A percentile compares a stretch with the other conserved stretches of the same genome.
phyloP scores from a whole-genome alignment of 2,797 vertebrate species.

The Acrossocheilus wenchowensis region DNA sequence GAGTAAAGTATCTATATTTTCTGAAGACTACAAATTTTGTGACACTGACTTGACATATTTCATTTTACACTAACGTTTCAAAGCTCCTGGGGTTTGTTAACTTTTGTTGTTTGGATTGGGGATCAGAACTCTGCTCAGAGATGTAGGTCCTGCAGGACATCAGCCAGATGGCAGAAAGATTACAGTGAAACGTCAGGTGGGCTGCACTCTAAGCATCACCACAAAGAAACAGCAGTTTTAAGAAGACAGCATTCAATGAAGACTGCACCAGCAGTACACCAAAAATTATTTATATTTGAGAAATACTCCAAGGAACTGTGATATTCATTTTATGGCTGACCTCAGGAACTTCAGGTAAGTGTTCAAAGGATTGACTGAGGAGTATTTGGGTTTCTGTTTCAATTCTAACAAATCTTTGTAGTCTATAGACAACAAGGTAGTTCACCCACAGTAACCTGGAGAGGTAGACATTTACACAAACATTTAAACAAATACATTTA shows the following conservation, averaged over 20 bases:
- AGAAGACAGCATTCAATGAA: slow-evolving; percentile 16
- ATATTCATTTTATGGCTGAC: neutral
- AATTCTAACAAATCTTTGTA: neutral
- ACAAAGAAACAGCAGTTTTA: neutral
- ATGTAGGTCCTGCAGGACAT: slow-evolving; percentile 59
- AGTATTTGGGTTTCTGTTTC: neutral
- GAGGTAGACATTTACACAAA: neutral
- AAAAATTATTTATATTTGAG: neutral
- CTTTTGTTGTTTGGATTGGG: neutral
- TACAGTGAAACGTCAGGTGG: slow-evolving; percentile 65
- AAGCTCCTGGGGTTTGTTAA: neutral
- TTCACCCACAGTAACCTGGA: neutral
- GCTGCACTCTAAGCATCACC: slow-evolving; percentile 50
- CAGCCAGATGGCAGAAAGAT: slow-evolving; percentile 70
- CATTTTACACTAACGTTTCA: neutral
- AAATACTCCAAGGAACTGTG: neutral
- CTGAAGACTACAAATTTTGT: neutral
- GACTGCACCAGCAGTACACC: neutral
- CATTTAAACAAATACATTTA: neutral
- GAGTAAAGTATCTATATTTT: neutral
- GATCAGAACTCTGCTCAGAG: slow-evolving; percentile 36
- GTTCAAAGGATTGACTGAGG: neutral
- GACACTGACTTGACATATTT: neutral
- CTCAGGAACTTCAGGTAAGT: slow-evolving; percentile 33
- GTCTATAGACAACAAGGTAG: neutral